A percentile compares a stretch with the other conserved stretches of the same genome.
These are phyloP conservation scores for Zosterops pallidus DNA, from an alignment of 2,113 vertebrate species.

Conservation along the genomic window DNA sequence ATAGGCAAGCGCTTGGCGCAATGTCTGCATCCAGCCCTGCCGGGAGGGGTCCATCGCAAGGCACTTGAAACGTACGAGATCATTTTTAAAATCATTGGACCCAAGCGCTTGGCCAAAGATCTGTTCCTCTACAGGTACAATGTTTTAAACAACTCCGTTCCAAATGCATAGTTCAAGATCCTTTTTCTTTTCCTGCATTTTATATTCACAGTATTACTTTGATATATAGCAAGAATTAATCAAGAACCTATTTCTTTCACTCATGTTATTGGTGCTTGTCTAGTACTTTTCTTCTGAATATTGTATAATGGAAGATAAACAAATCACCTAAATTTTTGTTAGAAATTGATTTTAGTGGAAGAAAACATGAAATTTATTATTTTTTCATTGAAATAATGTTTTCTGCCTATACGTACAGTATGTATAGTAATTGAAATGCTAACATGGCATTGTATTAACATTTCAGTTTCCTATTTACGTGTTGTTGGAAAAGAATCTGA, in stretches of 20 bases:
- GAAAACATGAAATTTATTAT: neutral
- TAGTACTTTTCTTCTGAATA: neutral
- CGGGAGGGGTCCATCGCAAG: constrained; percentile 97
- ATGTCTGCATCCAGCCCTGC: constrained; percentile 96
- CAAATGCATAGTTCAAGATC: neutral
- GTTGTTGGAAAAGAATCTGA: neutral
- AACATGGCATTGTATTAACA: neutral
- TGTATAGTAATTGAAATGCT: neutral
- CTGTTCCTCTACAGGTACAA: constrained; percentile 96
- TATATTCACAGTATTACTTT: neutral
- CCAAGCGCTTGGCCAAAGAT: constrained; percentile 96
- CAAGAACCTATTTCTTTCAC: rapidly evolving
- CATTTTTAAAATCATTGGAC: constrained; percentile 99
- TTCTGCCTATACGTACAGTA: neutral
- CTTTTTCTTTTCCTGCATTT: neutral
- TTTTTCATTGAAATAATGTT: neutral
- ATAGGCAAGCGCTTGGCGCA: constrained; percentile 97
- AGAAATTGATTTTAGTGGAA: neutral
- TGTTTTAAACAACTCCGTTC: neutral
- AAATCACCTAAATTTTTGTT: neutral
- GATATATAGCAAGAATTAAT: neutral
- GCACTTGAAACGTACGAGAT: constrained; percentile 98
- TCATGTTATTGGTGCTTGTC: neutral
- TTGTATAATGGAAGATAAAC: neutral
- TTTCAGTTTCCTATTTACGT: neutral